A percentile compares a stretch with the other conserved stretches of the same genome.
These are phyloP conservation scores for Mercenaria mercenaria DNA, from an alignment of 1,140 invertebrate species.

Conservation along the genomic window DNA sequence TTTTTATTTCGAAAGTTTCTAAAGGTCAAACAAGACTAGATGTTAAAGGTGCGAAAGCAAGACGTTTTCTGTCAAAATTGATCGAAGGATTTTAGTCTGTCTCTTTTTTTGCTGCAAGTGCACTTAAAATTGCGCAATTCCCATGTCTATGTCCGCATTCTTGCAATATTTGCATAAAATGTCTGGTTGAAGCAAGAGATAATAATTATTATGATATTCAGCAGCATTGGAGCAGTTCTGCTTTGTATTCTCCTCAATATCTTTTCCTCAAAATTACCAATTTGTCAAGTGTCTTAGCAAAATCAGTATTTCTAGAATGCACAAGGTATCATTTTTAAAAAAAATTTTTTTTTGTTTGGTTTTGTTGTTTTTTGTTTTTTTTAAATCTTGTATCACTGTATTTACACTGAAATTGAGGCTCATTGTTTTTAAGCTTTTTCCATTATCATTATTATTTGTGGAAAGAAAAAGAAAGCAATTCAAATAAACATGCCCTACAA, in stretches of 20 bases:
- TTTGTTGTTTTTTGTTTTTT: too few species aligned
- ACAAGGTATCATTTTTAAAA: too few species aligned
- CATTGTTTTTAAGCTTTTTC: too few species aligned
- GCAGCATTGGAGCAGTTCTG: background rate
- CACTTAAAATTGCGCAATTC: constrained; percentile 15
- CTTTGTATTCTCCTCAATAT: background rate
- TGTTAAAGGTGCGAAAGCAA: background rate
- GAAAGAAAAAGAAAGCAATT: too few species aligned
- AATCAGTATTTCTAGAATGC: too few species aligned
- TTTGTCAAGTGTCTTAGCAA: too few species aligned
- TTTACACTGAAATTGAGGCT: too few species aligned
- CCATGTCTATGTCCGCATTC: constrained; percentile 9
- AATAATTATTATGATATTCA: background rate
- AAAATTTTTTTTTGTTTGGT: too few species aligned
- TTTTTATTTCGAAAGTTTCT: background rate
- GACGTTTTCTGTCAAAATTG: background rate
- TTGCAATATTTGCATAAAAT: constrained; percentile 42
- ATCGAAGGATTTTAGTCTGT: background rate
- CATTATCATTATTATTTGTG: too few species aligned
- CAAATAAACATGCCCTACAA: too few species aligned
- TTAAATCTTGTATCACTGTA: too few species aligned
- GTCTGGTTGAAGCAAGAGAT: background rate
- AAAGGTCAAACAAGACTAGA: background rate
- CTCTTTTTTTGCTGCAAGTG: background rate
- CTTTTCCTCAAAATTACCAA: too few species aligned